Base-by-base conservation (phyloP, 2,113 vertebrate genomes). In the Gulo gulo region DNA sequence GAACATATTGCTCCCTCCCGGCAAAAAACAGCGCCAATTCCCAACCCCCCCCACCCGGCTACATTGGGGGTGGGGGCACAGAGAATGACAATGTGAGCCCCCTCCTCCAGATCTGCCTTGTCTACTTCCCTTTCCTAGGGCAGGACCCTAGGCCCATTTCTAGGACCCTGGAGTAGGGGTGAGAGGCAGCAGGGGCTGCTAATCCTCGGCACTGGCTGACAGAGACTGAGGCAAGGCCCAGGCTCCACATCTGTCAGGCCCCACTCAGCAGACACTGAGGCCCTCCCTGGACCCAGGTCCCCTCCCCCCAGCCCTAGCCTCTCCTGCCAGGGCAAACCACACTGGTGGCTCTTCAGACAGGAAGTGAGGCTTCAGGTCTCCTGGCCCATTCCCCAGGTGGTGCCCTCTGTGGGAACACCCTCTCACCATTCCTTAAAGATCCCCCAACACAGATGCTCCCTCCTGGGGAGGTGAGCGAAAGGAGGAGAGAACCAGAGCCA, bases 1-100 rank as follows among this genome's bases (percentile, higher is more conserved):
- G 93, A 98, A 97, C 98, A 98, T 98, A 98, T 97, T 98, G 98
- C 93, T 98, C 97, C 97, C 97, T 98, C 97, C 97, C 29, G 29
- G 97, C 93, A 96, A 42, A 93, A 67, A 76, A 23, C 81, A 50
- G 94, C 7, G 96, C 97, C 97, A 97, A 69, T 39, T 94, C 88
- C 96, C 88, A 78, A 16, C 92, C 63, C 83, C 95, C 95, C n/a
- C 69, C 50, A 94, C 7, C 42, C 7, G 6, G 85, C 97, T 88
- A 74, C 59, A 78, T 76, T 45, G 78, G 24, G 61, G 55, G 87
- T 78, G 82, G 93, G 96, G 97, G 87, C 76, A 78, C 88, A 18
- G 63, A 55, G 91, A 78, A 74, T 18, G 14, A 80, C 63, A 57
- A 2, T 1, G 8, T 9, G 42, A 79, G 71, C 52, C 85, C 74